A percentile compares a stretch with the other conserved stretches of the same genome.
phyloP scores from a whole-genome alignment of 1,140 invertebrate species.

The Adelges cooleyi region DNA sequence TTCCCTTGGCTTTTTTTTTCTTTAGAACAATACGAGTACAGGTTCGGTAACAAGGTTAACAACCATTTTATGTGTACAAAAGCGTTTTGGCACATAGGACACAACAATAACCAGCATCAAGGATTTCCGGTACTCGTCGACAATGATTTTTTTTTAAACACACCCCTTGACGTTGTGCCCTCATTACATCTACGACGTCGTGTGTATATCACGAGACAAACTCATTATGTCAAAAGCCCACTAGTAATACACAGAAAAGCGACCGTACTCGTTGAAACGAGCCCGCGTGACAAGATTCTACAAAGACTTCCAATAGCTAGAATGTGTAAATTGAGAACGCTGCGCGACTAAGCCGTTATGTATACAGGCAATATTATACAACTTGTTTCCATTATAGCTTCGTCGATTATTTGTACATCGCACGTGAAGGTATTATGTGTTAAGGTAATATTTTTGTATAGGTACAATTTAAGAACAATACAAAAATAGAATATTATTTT shows the following conservation, averaged over 20 bases:
- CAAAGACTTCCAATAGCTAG: constrained; percentile 24
- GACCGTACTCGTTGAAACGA: background rate
- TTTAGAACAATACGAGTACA: constrained; percentile 15
- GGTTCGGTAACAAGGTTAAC: constrained; percentile 26
- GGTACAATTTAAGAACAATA: too few relatives aligned
- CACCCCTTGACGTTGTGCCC: constrained; percentile 27
- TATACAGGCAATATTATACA: too few relatives aligned
- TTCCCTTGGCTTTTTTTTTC: too few relatives aligned
- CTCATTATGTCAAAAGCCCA: constrained; percentile 26
- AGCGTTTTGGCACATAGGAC: constrained; percentile 2
- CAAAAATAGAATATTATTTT: too few relatives aligned
- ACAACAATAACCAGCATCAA: constrained; percentile 25
- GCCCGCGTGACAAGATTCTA: constrained; percentile 10
- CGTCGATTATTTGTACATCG: too few relatives aligned
- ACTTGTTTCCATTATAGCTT: too few relatives aligned
- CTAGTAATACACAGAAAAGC: constrained; percentile 1
- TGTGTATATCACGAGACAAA: constrained; percentile 23
- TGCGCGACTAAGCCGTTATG: background rate
- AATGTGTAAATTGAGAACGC: constrained; percentile 27
- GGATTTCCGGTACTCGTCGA: constrained; percentile 20
- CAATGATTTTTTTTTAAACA: constrained; percentile 20
- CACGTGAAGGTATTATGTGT: too few relatives aligned
- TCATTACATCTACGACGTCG: constrained; percentile 12
- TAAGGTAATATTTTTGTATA: too few relatives aligned
- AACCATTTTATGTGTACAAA: constrained; percentile 18